Conservation (phyloP, 2,888 invertebrate genomes). For the Drosophila falleni region DNA sequence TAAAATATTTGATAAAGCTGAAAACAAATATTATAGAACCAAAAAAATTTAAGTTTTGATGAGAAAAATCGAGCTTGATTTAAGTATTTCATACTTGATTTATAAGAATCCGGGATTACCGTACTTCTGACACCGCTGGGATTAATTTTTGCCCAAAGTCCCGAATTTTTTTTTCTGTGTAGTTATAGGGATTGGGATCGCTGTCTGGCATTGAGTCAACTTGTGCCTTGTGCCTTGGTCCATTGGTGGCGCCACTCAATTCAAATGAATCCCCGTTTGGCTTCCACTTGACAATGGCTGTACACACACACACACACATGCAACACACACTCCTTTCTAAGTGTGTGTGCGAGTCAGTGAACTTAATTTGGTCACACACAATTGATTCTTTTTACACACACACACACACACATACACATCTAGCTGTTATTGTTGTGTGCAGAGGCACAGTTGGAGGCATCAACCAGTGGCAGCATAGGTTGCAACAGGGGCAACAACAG, state of each 20-base stretch:
- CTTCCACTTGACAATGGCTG: constrained; percentile 73
- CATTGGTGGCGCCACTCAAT: constrained; percentile 64
- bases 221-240: constrained; percentile 36
- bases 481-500: constrained; percentile 22
- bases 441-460: constrained; percentile 10
- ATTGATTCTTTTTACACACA: constrained; percentile 80
- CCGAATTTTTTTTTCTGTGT: no score
- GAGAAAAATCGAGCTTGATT: no score
- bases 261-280: constrained; percentile 78
- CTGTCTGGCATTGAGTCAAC: constrained; percentile 11
- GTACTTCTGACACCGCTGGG: no score
- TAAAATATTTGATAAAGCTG: no score
- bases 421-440: constrained; percentile 56
- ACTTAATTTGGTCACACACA: constrained; percentile 85
- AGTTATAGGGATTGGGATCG: constrained; percentile 14
- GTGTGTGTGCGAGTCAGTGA: constrained; percentile 68
- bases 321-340: neutral
- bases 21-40: no score
- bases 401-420: constrained; percentile 34
- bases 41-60: no score
- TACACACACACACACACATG: constrained; percentile 36
- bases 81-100: no score
- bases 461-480: constrained; percentile 11
- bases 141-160: no score
- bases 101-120: no score